Percentiles rank a stretch among this genome's conserved stretches.
Conservation (phyloP, 2,113 vertebrate genomes). For the Felis chaus region DNA sequence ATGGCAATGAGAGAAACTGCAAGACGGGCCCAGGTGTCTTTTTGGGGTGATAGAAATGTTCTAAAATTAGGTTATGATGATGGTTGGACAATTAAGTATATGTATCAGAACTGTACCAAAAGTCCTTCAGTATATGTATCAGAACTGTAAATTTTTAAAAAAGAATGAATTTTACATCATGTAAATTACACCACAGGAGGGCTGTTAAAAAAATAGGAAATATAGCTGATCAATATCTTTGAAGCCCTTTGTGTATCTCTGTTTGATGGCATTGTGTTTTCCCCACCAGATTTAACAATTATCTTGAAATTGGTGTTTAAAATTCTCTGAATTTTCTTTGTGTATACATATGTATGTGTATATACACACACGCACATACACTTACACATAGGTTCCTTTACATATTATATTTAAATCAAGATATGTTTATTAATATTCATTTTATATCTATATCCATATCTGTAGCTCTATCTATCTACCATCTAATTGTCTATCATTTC, state of each 20-base stretch:
- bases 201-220: background rate
- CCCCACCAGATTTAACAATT: background rate
- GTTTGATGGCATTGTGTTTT: background rate
- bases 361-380: background rate
- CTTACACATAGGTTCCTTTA: background rate
- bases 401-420: background rate
- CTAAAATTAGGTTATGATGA: background rate
- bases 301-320: background rate
- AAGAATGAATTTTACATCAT: too few relatives aligned
- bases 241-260: background rate
- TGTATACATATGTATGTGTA: background rate
- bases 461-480: background rate
- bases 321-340: background rate
- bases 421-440: background rate
- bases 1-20: too few relatives aligned
- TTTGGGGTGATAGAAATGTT: background rate
- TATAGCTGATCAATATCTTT: background rate
- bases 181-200: too few relatives aligned
- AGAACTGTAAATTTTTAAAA: background rate
- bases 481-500: background rate
- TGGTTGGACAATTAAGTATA: background rate
- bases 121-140: background rate
- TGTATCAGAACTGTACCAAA: background rate
- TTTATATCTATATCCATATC: background rate
- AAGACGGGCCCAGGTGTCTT: background rate